A percentile compares a stretch with the other conserved stretches of the same genome.
Evolutionary conservation across 64 coral and sea anemone genomes (phyloP).

Genomic region (Exaiptasia diaphana): DNA sequence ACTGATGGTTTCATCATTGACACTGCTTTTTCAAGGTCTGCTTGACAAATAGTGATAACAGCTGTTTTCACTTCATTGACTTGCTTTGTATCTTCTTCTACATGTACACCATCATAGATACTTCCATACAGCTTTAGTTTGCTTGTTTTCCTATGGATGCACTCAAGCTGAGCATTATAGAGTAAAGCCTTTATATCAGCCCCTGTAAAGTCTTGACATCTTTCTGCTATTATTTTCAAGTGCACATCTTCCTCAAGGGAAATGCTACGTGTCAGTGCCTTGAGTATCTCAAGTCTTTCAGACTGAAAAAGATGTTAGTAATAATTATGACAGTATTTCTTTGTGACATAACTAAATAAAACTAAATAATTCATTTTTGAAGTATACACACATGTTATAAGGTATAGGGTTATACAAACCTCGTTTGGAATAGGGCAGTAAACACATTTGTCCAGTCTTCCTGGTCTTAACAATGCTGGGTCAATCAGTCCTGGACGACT

Average conservation of each 20-base stretch:
- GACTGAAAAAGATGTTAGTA: conserved; percentile 26
- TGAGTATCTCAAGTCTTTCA: conserved; percentile 77
- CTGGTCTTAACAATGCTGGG: conserved; percentile 85
- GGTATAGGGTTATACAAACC: neutral
- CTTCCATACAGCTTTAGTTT: conserved; percentile 54
- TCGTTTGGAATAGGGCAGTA: conserved; percentile 83
- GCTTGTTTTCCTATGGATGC: conserved; percentile 74
- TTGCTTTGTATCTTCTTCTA: neutral
- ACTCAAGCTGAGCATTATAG: conserved; percentile 80
- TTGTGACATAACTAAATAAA: neutral
- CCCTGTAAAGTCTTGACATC: conserved; percentile 80
- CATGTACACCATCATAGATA: neutral
- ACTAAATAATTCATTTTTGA: neutral
- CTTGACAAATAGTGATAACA: conserved; percentile 43
- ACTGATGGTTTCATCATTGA: conserved; percentile 64
- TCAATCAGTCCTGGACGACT: conserved; percentile 97
- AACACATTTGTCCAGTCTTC: conserved; percentile 90
- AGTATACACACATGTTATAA: neutral
- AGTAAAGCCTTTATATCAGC: conserved; percentile 91
- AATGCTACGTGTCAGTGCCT: conserved; percentile 61
- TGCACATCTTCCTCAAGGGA: conserved; percentile 26
- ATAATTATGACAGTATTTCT: neutral
- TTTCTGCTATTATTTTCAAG: conserved; percentile 37
- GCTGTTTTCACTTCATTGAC: neutral
- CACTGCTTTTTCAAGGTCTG: conserved; percentile 55